Base-by-base conservation (phyloP, 2,797 vertebrate species). In the Halcyon chelicuti region DNA sequence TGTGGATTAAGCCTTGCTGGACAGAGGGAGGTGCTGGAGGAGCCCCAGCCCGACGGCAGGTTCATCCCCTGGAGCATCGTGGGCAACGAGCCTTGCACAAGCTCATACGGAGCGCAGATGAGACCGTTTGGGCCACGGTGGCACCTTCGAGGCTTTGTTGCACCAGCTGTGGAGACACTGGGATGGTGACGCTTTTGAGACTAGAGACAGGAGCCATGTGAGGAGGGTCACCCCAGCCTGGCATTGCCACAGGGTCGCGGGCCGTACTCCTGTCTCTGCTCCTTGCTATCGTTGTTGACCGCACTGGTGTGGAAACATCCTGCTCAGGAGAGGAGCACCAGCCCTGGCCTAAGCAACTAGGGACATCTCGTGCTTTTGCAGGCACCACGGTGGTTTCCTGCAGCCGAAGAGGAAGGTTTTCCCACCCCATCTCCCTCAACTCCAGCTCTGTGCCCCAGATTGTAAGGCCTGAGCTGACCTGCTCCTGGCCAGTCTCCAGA, bases 361-460 rank as follows among this genome's bases (percentile, higher is more conserved):
- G 44, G 65, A 81, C 18, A 33, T 74, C 31, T 23, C 44, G 3
- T 20, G 37, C 23, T 75, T 94, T 84, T 55, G 15, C 35, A 71
- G 19, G 74, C 67, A 62, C 72, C 62, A 44, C 31, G 10, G 18
- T 80, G 61, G 40, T 67, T 93, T 91, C 61, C 75, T 94, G 55
- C 35, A 86, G 65, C 72, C 58, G 90, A 86, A 86, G 88, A 90
- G 54, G 42, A 94, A 94, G 55, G 81, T n/a, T 88, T n/a, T 88
- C 19, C 20, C 26, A 5, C 52, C 21, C 8, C 28, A 51, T 90
- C 76, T 78, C 65, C n/a, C 62, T 91, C 7, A 0, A 8, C 66
- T 82, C 35, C 35, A 77, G 46, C 58, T 85, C 74, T 85, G 52
- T 10, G 5, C 39, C 28, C 39, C 51, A 37, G 35, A 26, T 39